Conservation (phyloP, 2,113 vertebrate species). For the Eurypyga helias region DNA sequence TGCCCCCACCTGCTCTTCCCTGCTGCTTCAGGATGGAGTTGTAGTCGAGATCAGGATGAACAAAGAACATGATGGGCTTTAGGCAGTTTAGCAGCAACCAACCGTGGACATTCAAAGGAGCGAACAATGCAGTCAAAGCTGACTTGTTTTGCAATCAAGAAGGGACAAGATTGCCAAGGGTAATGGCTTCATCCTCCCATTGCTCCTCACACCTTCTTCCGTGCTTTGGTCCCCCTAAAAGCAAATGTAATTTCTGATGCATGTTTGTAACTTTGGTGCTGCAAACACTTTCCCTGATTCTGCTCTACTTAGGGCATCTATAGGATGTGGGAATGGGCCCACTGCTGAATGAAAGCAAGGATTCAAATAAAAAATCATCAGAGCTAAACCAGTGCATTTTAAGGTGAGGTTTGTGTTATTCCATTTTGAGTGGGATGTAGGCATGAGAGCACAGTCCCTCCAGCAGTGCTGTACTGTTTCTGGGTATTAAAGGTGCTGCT, state of each 20-base stretch:
- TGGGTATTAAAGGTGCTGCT: not conserved
- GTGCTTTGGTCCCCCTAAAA: not conserved
- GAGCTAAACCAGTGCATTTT: not conserved
- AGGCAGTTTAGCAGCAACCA: not conserved
- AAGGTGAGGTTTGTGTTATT: not conserved
- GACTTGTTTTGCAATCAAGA: not conserved
- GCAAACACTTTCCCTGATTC: not conserved
- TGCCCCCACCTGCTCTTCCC: not conserved
- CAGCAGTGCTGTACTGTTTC: not conserved
- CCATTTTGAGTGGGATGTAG: not conserved
- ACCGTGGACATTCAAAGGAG: not conserved
- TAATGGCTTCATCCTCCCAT: not conserved
- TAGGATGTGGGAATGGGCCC: not conserved
- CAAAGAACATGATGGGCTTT: not conserved
- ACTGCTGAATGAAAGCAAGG: not conserved
- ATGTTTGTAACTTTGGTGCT: not conserved
- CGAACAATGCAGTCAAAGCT: not conserved
- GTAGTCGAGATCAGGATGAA: not conserved
- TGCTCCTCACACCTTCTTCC: not conserved
- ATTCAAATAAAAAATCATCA: not conserved
- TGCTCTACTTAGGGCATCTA: not conserved
- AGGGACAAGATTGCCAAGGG: not conserved
- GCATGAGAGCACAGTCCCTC: not conserved
- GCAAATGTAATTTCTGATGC: not conserved
- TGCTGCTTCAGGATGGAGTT: not conserved